phyloP scores from a whole-genome alignment of 2,113 vertebrate species.

The rat (Rattus norvegicus) region DNA sequence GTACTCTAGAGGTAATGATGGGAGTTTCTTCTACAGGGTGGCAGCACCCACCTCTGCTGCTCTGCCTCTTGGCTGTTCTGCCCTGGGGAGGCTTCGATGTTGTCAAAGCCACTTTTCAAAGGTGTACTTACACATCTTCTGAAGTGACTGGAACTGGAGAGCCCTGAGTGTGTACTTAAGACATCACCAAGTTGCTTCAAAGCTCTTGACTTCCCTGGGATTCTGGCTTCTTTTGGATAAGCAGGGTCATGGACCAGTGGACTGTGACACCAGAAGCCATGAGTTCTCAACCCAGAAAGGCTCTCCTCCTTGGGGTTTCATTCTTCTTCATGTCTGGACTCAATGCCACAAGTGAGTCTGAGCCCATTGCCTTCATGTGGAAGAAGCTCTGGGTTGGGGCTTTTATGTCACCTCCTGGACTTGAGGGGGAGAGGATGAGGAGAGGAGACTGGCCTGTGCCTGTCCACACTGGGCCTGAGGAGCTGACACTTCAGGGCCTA shows the following conservation, averaged over 20 bases:
- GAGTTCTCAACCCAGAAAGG: not conserved
- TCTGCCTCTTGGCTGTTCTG: too few relatives aligned
- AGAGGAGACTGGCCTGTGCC: not conserved
- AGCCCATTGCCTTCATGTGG: not conserved
- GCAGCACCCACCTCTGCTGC: not conserved
- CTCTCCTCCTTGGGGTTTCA: not conserved
- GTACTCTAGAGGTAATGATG: not conserved
- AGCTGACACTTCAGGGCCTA: too few relatives aligned
- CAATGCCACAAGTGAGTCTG: not conserved
- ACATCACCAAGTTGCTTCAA: not conserved
- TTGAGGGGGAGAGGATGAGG: not conserved
- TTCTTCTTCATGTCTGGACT: not conserved
- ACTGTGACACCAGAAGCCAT: not conserved
- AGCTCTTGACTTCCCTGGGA: not conserved
- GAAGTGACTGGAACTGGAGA: not conserved
- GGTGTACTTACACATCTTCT: not conserved
- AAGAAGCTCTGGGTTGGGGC: not conserved
- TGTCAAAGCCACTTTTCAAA: not conserved
- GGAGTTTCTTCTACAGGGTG: not conserved
- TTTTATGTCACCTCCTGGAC: not conserved
- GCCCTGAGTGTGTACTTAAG: not conserved
- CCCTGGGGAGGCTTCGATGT: fast-evolving
- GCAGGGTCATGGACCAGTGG: not conserved
- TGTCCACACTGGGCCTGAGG: too few relatives aligned
- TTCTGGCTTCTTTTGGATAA: not conserved